These are phyloP conservation scores for Nasonia giraulti DNA, from an alignment of 1,140 invertebrate genomes.

Conservation along the genomic window DNA sequence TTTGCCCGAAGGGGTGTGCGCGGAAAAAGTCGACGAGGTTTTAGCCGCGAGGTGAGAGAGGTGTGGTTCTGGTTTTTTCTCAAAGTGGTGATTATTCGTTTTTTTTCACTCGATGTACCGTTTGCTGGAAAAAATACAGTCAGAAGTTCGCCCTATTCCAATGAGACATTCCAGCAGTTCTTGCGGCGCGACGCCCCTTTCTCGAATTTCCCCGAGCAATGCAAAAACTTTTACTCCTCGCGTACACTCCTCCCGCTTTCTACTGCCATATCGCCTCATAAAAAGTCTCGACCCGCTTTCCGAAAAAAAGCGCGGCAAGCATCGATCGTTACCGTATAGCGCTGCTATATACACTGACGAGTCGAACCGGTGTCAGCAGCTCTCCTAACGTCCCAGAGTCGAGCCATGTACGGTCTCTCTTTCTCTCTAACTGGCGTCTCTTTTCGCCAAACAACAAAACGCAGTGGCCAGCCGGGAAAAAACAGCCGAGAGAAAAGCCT, in stretches of 20 bases:
- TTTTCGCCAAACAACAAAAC: conserved; percentile 14
- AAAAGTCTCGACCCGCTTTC: not conserved
- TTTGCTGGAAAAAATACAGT: no score
- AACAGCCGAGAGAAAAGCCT: not conserved
- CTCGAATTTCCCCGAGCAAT: not conserved
- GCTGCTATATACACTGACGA: conserved; percentile 44
- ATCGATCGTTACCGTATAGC: conserved; percentile 47
- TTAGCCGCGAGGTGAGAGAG: not conserved
- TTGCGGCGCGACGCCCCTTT: not conserved
- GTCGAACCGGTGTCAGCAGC: conserved; percentile 40
- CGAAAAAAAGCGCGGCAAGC: conserved; percentile 5
- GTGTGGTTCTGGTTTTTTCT: no score
- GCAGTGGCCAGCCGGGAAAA: not conserved
- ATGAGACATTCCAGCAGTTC: not conserved
- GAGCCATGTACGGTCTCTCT: conserved; percentile 29
- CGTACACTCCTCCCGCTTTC: conserved; percentile 35
- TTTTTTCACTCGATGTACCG: no score
- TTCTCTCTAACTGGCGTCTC: not conserved
- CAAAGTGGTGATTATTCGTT: no score
- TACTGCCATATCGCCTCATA: not conserved
- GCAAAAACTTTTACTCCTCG: conserved; percentile 57
- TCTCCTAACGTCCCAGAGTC: not conserved
- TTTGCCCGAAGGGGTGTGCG: not conserved
- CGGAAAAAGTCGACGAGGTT: conserved; percentile 6
- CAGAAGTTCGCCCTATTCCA: no score